Percentiles rank a stretch among this genome's conserved stretches.
phyloP scores from a whole-genome alignment of 2,113 vertebrate species.

The Terrapene triunguis region DNA sequence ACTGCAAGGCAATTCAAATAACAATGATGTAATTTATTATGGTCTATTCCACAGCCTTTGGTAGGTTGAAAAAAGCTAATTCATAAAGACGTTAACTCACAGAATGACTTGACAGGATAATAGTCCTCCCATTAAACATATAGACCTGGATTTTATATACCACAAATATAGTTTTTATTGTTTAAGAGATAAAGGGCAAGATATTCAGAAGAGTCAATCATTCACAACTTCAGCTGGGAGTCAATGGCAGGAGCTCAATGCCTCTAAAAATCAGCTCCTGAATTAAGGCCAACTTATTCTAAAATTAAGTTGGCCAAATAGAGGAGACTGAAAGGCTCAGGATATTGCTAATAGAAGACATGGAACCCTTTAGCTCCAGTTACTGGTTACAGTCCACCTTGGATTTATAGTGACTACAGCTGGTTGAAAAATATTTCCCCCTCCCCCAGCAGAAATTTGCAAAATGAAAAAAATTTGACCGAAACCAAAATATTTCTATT shows the following conservation, averaged over 20 bases:
- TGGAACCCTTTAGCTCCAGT: slow-evolving; percentile 46
- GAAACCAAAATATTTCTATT: too few species aligned
- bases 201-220: background rate
- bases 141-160: slow-evolving; percentile 61
- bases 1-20: slow-evolving; percentile 56
- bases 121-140: slow-evolving; percentile 22
- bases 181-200: slow-evolving; percentile 36
- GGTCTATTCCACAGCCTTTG: slow-evolving; percentile 26
- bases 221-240: slow-evolving; percentile 22
- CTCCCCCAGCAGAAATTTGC: background rate
- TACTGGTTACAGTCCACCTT: background rate
- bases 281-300: slow-evolving; percentile 30
- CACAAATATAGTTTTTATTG: slow-evolving; percentile 43
- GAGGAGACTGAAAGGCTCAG: background rate
- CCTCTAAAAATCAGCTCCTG: slow-evolving; percentile 36
- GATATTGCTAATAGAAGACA: background rate
- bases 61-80: slow-evolving; percentile 42
- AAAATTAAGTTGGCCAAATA: slow-evolving; percentile 11
- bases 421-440: slow-evolving; percentile 1
- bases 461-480: too few species aligned
- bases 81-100: slow-evolving; percentile 57
- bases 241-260: background rate
- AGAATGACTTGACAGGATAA: slow-evolving; percentile 41
- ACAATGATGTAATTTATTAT: slow-evolving; percentile 44
- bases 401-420: background rate